These are phyloP conservation scores for Phaedon cochleariae DNA, from an alignment of 2,888 invertebrate genomes.

Conservation along the genomic window DNA sequence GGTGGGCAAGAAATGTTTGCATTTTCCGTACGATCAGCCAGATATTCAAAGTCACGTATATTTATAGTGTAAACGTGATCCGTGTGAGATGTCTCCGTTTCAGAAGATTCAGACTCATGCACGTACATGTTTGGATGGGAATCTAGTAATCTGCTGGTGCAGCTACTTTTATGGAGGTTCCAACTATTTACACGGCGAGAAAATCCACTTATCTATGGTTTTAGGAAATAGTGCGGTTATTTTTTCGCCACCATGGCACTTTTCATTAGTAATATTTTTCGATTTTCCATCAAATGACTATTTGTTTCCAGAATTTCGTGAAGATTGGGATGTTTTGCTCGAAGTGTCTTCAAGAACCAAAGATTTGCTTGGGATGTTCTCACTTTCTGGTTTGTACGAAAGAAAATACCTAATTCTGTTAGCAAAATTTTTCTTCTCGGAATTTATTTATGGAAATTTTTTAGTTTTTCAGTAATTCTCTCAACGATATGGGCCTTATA, in stretches of 20 bases:
- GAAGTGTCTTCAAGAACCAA: too few relatives aligned
- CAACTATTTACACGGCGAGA: not conserved
- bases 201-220: not conserved
- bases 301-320: too few relatives aligned
- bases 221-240: not conserved
- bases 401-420: too few relatives aligned
- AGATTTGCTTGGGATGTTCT: too few relatives aligned
- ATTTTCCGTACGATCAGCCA: not conserved
- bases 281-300: too few relatives aligned
- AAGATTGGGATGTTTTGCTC: too few relatives aligned
- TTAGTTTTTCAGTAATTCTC: too few relatives aligned
- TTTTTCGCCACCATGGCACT: not conserved
- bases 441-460: too few relatives aligned
- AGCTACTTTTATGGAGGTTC: not conserved
- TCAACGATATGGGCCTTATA: too few relatives aligned
- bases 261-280: not conserved
- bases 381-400: too few relatives aligned
- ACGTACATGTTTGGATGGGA: not conserved
- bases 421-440: too few relatives aligned
- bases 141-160: not conserved
- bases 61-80: not conserved
- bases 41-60: not conserved
- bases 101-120: not conserved
- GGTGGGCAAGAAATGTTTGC: not conserved
- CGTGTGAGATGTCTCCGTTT: not conserved